Conservation (phyloP, 2,113 vertebrate species). For the Dolichotis patagonum region DNA sequence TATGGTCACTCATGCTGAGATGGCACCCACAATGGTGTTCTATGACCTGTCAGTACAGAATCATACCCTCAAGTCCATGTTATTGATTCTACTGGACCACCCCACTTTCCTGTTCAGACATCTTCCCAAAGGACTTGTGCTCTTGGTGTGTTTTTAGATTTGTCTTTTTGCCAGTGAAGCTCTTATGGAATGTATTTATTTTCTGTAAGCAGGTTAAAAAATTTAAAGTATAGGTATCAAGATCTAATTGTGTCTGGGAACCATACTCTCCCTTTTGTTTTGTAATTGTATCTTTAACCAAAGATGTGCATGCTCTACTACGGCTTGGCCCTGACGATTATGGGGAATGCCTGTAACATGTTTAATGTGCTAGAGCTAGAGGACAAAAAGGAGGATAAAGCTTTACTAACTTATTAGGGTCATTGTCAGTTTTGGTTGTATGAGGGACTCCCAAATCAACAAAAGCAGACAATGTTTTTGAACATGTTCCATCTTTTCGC, state of each 20-base stretch:
- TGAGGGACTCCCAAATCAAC: not conserved
- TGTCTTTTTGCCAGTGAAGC: not conserved
- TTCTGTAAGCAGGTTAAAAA: not conserved
- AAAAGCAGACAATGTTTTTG: not conserved
- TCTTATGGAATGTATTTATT: not conserved
- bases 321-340: not conserved
- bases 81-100: not conserved
- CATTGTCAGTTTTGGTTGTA: not conserved
- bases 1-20: not conserved
- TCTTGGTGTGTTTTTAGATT: not conserved
- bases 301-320: not conserved
- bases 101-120: not conserved
- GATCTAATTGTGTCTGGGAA: not conserved
- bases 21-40: not conserved
- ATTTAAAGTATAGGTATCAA: not conserved
- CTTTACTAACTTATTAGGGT: not conserved
- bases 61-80: not conserved
- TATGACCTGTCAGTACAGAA: not conserved
- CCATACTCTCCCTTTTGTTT: not conserved
- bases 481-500: not conserved
- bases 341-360: not conserved
- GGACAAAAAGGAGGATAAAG: not conserved
- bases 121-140: not conserved
- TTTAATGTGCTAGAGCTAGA: not conserved
- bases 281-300: not conserved